Evolutionary conservation across 2,113 vertebrate species (phyloP), one percentile per base, ranked within the genome.

Genomic region (Platysternon megacephalum): DNA sequence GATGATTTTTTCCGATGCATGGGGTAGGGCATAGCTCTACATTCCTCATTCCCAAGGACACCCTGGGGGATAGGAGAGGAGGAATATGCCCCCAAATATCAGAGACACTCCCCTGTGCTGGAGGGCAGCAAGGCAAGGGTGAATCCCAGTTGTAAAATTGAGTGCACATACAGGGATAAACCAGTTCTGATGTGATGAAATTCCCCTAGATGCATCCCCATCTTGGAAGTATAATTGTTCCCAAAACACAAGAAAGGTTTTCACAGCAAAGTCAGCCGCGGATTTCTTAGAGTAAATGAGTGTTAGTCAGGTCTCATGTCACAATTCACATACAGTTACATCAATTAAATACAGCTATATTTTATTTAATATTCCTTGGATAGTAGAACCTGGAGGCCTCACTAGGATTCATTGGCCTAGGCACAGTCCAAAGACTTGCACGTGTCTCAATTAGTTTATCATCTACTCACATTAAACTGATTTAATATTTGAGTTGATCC

Each of bases 81-180:
- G 86, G 88, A 95, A 95, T 93, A 87, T 93, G 48, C 91, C 94
- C 48, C 32, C 65, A 29, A 51, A 88, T 56, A 85, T 65, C 19
- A 48, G 14, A 87, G 11, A 29, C 24, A 44, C 72, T 76, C 39
- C 24, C 72, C 12, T 61, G 56, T 13, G 56, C 29, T 13, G 5
- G 56, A 29, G 39, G 42, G 11, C 21, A 76, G 24, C 12, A 78
- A 42, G 11, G 26, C 42, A 46, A 46, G 26, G 24, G 39, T 78
- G 74, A 46, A 78, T 44, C 24, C 74, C 74, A 78, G 24, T 4
- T 78, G 74, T 7, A 78, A 78, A 78, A 26, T 1, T 14, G 39
- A 28, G 11, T 2, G 7, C 26, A 46, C 74, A 26, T 46, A 26
- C 12, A 14, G 24, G 74, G 42, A 14, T 44, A 72, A n/a, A 72